Evolutionary conservation across 2,797 vertebrate species (phyloP).

Genomic region (Crax fasciolata): DNA sequence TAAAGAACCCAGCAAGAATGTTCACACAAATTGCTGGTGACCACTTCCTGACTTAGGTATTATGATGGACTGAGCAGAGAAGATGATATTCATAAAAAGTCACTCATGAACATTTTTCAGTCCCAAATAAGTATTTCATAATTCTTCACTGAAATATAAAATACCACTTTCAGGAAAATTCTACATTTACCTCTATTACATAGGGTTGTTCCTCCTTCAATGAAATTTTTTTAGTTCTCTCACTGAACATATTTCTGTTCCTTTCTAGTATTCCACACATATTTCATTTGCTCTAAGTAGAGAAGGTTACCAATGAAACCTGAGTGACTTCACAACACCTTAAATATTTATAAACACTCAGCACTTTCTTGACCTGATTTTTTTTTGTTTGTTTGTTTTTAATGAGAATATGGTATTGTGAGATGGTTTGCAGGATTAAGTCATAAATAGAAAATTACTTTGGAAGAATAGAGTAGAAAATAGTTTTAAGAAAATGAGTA

Average conservation of each 20-base stretch:
- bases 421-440: neutral
- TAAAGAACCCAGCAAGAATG: neutral
- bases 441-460: slow-evolving; percentile 15
- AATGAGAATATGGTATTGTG: neutral
- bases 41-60: neutral
- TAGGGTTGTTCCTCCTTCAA: neutral
- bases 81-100: neutral
- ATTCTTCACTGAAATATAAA: slow-evolving; percentile 4
- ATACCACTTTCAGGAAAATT: slow-evolving; percentile 9
- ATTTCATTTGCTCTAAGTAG: neutral
- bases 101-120: neutral
- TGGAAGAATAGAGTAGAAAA: neutral
- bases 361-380: neutral
- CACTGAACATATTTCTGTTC: neutral
- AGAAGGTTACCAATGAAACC: neutral
- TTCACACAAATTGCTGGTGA: neutral
- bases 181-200: neutral
- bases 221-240: neutral
- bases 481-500: slow-evolving; percentile 34
- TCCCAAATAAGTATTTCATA: neutral
- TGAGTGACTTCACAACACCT: neutral
- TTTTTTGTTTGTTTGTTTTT: neutral
- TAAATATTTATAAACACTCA: neutral
- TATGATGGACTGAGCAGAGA: neutral
- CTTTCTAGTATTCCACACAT: neutral